Evolutionary conservation across 2,888 invertebrate genomes (phyloP), one percentile per base, ranked within the genome.

Genomic region (Apomyelois bistriatella): DNA sequence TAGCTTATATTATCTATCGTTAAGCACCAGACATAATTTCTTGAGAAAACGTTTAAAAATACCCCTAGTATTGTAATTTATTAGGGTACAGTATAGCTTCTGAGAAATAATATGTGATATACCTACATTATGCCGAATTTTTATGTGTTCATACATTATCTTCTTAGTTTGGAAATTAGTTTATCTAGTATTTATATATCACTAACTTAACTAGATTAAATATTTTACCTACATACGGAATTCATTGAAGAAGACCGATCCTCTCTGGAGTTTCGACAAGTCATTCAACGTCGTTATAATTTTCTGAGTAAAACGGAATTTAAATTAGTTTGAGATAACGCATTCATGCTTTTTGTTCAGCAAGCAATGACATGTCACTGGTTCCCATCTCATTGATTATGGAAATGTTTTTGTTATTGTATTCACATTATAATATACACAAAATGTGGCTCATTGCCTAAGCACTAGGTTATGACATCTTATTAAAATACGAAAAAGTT

Each of bases 201-300:
- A 22, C 22, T 22, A 22, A 22, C 5, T 22, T 22, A 22, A 22
- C 5, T 32, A 32, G 32, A 10, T n/a, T n/a, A n/a, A n/a, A n/a
- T n/a, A n/a, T n/a, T n/a, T n/a, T n/a, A n/a, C n/a, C n/a, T 15
- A 16, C 8, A 9, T 48, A n/a, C 35, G 12, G 37, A 48, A 48
- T 17, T 22, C 9, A 48, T n/a, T 10, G 9, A 1, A 12, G 3
- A 13, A 9, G 28, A 16, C 4, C 8, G 8, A 9, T 12, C 63
- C 59, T 68, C 57, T 51, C 58, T 58, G 52, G 57, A 57, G 60
- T 72, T 79, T 68, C 73, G 82, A 74, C 77, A 67, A 82, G 85
- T 88, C 83, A 87, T 82, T 75, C 68, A 61, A 65, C 70, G 74
- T 82, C 76, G 73, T 82, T 82, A 80, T 71, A 78, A 82, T 82